Evolutionary conservation across 2,888 invertebrate genomes (phyloP).

Genomic region (Troides oblongomaculatus): DNA sequence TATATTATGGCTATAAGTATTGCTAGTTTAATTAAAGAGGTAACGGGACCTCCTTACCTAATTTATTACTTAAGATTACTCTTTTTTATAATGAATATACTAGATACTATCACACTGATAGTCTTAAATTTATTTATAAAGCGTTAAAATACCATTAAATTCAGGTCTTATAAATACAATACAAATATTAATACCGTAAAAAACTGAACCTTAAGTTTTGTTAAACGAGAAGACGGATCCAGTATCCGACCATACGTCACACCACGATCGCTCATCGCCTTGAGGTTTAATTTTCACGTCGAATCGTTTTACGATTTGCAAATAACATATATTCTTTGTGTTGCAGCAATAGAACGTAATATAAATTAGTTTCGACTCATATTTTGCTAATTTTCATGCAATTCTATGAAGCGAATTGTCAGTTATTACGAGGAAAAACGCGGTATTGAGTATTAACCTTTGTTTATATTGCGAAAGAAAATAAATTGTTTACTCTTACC

Average conservation of each 20-base stretch:
- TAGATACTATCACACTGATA: too few species aligned
- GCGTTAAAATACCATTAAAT: too few species aligned
- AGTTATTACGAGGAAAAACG: neutral
- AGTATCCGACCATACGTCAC: neutral
- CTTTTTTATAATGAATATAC: neutral
- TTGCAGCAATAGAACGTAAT: slow-evolving; percentile 7
- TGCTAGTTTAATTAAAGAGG: too few species aligned
- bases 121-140: too few species aligned
- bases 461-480: neutral
- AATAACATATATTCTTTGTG: slow-evolving; percentile 21
- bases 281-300: slow-evolving; percentile 14
- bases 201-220: neutral
- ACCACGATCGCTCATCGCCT: slow-evolving; percentile 5
- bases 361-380: slow-evolving; percentile 16
- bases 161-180: neutral
- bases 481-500: neutral
- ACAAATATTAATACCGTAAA: neutral
- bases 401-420: slow-evolving; percentile 3
- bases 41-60: too few species aligned
- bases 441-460: neutral
- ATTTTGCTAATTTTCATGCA: neutral
- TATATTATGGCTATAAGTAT: too few species aligned
- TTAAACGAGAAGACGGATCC: neutral
- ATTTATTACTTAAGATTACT: neutral
- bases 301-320: slow-evolving; percentile 10